Evolutionary conservation across 2,888 invertebrate species (phyloP).

Genomic region (Troides oblongomaculatus): DNA sequence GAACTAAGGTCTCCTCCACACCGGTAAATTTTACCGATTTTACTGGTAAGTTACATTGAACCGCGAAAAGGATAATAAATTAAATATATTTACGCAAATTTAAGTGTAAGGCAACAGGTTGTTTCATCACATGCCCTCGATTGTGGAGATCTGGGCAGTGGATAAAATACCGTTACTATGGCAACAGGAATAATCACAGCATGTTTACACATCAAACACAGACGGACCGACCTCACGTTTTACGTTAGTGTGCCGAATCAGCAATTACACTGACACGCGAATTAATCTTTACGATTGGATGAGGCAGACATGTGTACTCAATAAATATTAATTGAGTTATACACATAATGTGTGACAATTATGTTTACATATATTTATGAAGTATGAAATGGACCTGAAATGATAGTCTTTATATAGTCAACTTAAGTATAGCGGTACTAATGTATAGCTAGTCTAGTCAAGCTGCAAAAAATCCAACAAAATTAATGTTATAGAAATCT

Average conservation of each 20-base stretch:
- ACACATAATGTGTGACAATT: not conserved
- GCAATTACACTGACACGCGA: conserved; percentile 5
- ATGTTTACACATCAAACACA: conserved; percentile 22
- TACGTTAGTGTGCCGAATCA: conserved; percentile 17
- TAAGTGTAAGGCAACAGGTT: not conserved
- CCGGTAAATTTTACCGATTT: no score
- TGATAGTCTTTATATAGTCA: no score
- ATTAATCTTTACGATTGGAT: conserved; percentile 1
- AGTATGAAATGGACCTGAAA: no score
- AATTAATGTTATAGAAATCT: no score
- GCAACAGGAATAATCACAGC: conserved; percentile 10
- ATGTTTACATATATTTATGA: no score
- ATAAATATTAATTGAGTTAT: not conserved
- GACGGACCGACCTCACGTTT: conserved; percentile 17
- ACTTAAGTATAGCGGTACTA: no score
- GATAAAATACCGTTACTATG: conserved; percentile 10
- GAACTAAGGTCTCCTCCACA: no score
- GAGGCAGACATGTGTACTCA: not conserved
- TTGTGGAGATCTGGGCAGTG: not conserved
- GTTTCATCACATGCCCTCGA: conserved; percentile 15
- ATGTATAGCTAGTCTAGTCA: no score
- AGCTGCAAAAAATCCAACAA: no score
- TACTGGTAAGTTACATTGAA: no score
- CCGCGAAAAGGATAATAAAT: no score
- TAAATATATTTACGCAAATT: not conserved